Evolutionary conservation across 2,888 invertebrate species (phyloP).

Genomic region (Cephonodes hylas): DNA sequence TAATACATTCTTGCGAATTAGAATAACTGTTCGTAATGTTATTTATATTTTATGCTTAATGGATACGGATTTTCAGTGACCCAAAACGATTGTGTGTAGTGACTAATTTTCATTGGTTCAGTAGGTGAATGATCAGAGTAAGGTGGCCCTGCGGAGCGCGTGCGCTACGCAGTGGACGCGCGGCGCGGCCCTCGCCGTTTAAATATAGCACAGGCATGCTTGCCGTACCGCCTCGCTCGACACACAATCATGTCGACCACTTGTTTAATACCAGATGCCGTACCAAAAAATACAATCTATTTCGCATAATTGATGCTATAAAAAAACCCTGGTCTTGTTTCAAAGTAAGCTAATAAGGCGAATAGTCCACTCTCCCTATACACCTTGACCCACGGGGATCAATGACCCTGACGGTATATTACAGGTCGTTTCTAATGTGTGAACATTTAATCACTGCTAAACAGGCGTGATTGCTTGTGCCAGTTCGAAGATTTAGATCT

Average conservation of each 20-base stretch:
- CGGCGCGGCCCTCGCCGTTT: conserved; percentile 63
- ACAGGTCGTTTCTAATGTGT: not conserved
- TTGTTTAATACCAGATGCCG: conserved; percentile 46
- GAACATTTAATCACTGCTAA: not conserved
- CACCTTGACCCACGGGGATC: not conserved
- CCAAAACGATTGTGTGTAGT: conserved; percentile 1
- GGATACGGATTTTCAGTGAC: not conserved
- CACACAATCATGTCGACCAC: conserved; percentile 69
- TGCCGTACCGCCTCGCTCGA: conserved; percentile 58
- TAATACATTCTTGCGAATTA: not conserved
- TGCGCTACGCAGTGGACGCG: conserved; percentile 40
- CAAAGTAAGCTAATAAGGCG: not conserved
- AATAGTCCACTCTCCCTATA: not conserved
- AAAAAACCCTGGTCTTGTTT: not conserved
- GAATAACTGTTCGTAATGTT: not conserved
- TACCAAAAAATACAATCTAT: conserved; percentile 25
- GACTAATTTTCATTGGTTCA: conserved; percentile 19
- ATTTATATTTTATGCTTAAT: conserved; percentile 1
- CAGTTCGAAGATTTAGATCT: not conserved
- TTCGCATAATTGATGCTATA: not conserved
- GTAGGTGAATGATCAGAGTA: conserved; percentile 58
- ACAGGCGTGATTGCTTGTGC: not conserved
- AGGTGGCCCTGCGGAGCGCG: conserved; percentile 50
- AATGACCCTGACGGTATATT: not conserved
- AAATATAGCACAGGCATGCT: conserved; percentile 76